phyloP scores from a whole-genome alignment of 2,888 invertebrate genomes.

The Lampropteryx suffumata region DNA sequence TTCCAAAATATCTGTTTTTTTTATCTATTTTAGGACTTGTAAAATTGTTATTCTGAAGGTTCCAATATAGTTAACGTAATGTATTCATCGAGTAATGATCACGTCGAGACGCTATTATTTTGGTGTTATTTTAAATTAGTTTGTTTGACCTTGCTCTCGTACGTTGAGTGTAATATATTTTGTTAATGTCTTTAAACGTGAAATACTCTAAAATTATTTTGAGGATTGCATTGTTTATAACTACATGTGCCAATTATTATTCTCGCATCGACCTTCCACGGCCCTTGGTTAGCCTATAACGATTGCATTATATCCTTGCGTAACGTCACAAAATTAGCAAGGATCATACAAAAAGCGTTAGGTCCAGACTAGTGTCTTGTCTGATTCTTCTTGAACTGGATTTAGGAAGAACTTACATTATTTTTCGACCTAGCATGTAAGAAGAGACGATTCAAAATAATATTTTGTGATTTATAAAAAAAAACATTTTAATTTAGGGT shows the following conservation, averaged over 20 bases:
- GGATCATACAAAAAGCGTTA: no score
- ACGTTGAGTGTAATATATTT: conserved; percentile 54
- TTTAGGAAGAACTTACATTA: no score
- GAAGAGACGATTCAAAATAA: no score
- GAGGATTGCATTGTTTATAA: conserved; percentile 57
- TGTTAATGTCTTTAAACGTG: conserved; percentile 55
- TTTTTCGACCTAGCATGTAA: no score
- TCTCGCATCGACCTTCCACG: conserved; percentile 52
- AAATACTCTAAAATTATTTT: conserved; percentile 64
- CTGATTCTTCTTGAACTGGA: no score
- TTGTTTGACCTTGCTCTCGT: conserved; percentile 54
- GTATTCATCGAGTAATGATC: conserved; percentile 28
- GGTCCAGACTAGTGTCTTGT: no score
- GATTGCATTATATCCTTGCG: conserved; percentile 43
- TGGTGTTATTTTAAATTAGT: conserved; percentile 49
- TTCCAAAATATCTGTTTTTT: not conserved
- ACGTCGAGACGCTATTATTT: conserved; percentile 37
- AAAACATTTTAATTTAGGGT: no score
- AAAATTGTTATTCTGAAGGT: conserved; percentile 4
- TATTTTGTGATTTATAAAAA: no score
- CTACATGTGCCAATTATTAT: conserved; percentile 60
- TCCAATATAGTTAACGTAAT: conserved; percentile 20
- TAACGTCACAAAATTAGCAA: no score
- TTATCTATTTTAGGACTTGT: not conserved
- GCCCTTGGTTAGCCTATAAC: conserved; percentile 45